Evolutionary conservation across 2,113 vertebrate genomes (phyloP), one percentile per base, ranked within the genome.

Genomic region (Mesocricetus auratus): DNA sequence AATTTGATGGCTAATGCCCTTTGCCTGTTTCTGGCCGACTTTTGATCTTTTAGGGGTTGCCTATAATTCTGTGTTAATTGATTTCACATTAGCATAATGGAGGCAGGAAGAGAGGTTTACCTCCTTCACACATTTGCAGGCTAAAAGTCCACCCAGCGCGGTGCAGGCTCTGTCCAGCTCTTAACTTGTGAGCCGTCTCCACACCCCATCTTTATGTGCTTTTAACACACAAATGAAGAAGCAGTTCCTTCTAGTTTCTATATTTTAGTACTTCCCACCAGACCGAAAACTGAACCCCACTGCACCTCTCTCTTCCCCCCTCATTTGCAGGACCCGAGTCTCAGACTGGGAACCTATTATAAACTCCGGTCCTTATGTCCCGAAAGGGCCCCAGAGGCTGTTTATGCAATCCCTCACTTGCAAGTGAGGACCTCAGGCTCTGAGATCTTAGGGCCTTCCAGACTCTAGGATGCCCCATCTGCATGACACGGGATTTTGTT

Each of bases 191-290:
- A 85, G 16, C 60, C 26, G 9, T 66, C 31, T 78, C 71, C 93
- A 60, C 68, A 12, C 24, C 24, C 9, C 22, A n/a, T 36, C 19
- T 73, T 68, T 26, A 42, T 95, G 97, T 50, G 87, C 85, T 42
- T 85, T 93, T 97, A 96, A 92, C 74, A 86, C 39, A 97, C 53
- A 74, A 91, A 79, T 7, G 33, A 47, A 75, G 36, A 64, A 89
- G 42, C 39, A 88, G 88, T 58, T 98, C 95, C 92, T 95, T 93
- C 97, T 47, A 97, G 94, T 88, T 97, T 98, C 97, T 95, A 89
- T 92, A 96, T 97, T 98, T 96, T 94, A 50, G 45, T 42, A 24
- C 15, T 91, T 78, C 47, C 53, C 26, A 42, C 12, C n/a, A 36
- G 64, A 17, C 50, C 26, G 12, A 73, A 71, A 17, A 45, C n/a